Evolutionary conservation across 1,140 invertebrate genomes (phyloP), one percentile per base, ranked within the genome.

Genomic region (Ips typographus): DNA sequence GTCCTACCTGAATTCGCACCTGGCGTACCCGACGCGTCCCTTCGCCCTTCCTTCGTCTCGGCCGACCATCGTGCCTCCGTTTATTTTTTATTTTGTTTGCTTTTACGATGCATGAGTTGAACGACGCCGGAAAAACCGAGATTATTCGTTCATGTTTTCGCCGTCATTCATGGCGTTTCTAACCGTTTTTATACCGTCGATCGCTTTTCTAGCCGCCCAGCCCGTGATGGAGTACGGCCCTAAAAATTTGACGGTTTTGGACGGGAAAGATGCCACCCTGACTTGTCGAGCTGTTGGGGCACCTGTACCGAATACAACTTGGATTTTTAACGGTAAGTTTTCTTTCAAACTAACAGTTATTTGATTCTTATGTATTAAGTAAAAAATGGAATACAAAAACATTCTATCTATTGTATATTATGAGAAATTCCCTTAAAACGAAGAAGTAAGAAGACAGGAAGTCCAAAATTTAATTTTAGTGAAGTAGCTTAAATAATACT

Each of bases 261-360:
- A 96, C 82, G 94, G 94, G 36, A 94, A 94, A 81, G 94, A 96
- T 83, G 94, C 91, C 43, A 91, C 91, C 36, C 86, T 98, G 63
- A 86, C 83, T 36, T 98, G 96, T 81, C 84, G 91, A 74, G 94
- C 93, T 6, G 87, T 89, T 40, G 95, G 95, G 44, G 94, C 95
- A 1, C 95, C 95, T 8, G 86, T 88, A 70, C 95, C 96, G 1
- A 94, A 92, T 76, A 86, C 92, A n/a, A 93, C 92, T 4, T 98
- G 96, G 96, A 89, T 91, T 76, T 92, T 90, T 78, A 92, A 94
- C 81, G 92, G 94, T 94, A 85, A 84, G 84, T 74, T 64, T 37
- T 7, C 41, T 22, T 74, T 55, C 39, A 72, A 38, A 55, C 8
- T 41, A 73, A 40, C n/a, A 5, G 1, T 43, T 41, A 60, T 42